A percentile compares a stretch with the other conserved stretches of the same genome.
phyloP scores from a whole-genome alignment of 2,113 vertebrate genomes.

The Rafetus swinhoei region DNA sequence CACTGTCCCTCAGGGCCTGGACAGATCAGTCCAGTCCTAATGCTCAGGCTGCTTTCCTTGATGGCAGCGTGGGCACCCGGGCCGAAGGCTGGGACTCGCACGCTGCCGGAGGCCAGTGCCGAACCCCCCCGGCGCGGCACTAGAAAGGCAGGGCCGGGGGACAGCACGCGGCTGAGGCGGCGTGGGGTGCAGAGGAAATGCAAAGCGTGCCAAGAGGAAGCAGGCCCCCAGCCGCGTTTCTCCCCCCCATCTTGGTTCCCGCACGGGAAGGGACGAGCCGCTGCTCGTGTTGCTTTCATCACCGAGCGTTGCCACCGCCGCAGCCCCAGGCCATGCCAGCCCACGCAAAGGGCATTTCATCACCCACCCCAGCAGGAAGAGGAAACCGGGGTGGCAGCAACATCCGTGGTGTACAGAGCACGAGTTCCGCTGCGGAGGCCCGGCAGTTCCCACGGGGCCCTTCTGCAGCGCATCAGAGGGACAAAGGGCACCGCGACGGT shows the following conservation, averaged over 20 bases:
- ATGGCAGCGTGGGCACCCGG: accelerated
- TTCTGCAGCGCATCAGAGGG: no score
- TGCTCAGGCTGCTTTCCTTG: background rate
- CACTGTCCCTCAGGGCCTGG: background rate
- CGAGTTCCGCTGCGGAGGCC: background rate
- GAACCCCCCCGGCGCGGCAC: no score
- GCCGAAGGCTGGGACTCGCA: no score
- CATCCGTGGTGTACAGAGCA: background rate
- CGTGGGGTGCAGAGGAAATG: background rate
- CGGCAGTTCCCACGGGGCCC: background rate
- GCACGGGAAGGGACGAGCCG: background rate
- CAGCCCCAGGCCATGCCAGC: background rate
- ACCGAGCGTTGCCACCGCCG: background rate
- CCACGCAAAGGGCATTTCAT: slow-evolving; percentile 1
- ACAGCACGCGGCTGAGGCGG: no score
- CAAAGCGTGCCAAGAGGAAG: background rate
- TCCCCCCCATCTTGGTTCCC: background rate
- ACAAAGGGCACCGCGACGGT: background rate
- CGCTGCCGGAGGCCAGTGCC: no score
- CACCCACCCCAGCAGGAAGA: slow-evolving; percentile 20
- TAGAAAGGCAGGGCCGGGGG: no score
- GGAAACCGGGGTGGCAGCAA: background rate
- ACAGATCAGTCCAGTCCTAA: background rate
- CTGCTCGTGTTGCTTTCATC: background rate
- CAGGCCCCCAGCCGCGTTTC: background rate